phyloP scores from a whole-genome alignment of 1,140 invertebrate species.

The Octopus bimaculoides region DNA sequence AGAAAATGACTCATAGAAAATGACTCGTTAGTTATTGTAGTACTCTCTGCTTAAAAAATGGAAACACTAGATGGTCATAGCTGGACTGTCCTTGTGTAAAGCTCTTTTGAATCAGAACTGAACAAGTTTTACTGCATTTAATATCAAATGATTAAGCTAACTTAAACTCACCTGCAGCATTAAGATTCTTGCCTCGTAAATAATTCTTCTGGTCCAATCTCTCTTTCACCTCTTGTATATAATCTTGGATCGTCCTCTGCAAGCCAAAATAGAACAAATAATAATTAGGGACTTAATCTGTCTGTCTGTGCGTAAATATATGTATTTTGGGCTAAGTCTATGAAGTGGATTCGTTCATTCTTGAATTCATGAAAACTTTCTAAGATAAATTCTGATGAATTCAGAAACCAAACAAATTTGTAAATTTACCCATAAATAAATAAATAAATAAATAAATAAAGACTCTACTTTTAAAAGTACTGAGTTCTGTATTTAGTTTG shows the following conservation, averaged over 20 bases:
- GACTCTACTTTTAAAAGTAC: too few relatives aligned
- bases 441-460: constrained; percentile 1
- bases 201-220: constrained; percentile 67
- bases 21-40: too few relatives aligned
- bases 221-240: constrained; percentile 64
- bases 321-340: background rate
- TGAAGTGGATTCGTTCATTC: background rate
- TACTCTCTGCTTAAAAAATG: too few relatives aligned
- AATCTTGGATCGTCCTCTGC: constrained; percentile 52
- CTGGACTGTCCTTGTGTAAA: too few relatives aligned
- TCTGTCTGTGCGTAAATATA: background rate
- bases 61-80: too few relatives aligned
- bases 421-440: background rate
- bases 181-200: constrained; percentile 69
- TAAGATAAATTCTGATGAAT: background rate
- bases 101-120: too few relatives aligned
- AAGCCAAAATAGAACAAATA: constrained; percentile 24
- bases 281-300: background rate
- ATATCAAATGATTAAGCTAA: background rate
- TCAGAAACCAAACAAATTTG: background rate
- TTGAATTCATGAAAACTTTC: background rate
- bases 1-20: too few relatives aligned
- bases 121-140: too few relatives aligned
- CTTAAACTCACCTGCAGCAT: constrained; percentile 58
- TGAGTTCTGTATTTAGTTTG: too few relatives aligned